phyloP scores from a whole-genome alignment of 2,888 invertebrate genomes.

The Hirtodrosophila alboralis region DNA sequence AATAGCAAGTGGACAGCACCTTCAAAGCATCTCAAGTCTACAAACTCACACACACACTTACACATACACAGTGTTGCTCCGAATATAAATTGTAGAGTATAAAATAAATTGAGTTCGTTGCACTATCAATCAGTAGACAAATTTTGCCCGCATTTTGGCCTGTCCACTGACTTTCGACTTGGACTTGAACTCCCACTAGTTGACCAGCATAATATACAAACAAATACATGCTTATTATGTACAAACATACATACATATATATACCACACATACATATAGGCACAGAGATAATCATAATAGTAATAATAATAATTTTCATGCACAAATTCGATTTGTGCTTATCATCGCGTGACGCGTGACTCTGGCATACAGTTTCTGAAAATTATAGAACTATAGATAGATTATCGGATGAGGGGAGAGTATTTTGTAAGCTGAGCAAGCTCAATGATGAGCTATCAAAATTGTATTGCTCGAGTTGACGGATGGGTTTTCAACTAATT shows the following conservation, averaged over 20 bases:
- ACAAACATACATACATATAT: background rate
- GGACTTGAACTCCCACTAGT: constrained; percentile 18
- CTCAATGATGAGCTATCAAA: constrained; percentile 55
- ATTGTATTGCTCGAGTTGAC: constrained; percentile 51
- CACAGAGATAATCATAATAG: constrained; percentile 46
- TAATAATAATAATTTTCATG: constrained; percentile 56
- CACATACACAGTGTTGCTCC: no score
- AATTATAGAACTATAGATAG: background rate
- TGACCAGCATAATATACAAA: constrained; percentile 59
- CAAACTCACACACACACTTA: no score
- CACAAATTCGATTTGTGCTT: constrained; percentile 74
- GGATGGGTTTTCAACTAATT: constrained; percentile 59
- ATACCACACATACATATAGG: background rate
- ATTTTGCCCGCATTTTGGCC: constrained; percentile 38
- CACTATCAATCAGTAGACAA: constrained; percentile 31
- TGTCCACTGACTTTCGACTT: constrained; percentile 6
- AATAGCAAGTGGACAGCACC: no score
- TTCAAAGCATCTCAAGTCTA: no score
- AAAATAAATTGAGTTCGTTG: constrained; percentile 22
- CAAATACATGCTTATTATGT: no score
- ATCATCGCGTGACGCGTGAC: constrained; percentile 68
- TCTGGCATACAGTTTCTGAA: constrained; percentile 9
- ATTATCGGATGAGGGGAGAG: constrained; percentile 38
- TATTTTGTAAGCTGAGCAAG: no score
- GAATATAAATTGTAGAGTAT: no score